phyloP scores from a whole-genome alignment of 2,113 vertebrate species.

The Rissa tridactyla region DNA sequence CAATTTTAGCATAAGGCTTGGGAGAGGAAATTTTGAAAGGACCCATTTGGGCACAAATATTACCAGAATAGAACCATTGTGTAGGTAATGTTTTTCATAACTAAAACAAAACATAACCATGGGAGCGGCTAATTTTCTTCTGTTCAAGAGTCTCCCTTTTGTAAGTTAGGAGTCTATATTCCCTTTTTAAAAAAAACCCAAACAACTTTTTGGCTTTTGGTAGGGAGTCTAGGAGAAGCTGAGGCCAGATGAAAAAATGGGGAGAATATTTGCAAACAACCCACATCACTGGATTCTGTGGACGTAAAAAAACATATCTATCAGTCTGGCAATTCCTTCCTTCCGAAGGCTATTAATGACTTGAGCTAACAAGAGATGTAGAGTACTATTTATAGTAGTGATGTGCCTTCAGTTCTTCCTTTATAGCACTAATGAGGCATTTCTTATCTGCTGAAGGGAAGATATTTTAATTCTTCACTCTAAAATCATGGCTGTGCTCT shows the following conservation, averaged over 20 bases:
- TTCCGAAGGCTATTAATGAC: conserved; percentile 5
- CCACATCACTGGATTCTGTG: not conserved
- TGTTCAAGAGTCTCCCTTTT: not conserved
- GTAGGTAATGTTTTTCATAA: not conserved
- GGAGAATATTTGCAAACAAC: not conserved
- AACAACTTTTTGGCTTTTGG: not conserved
- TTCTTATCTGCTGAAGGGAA: conserved; percentile 6
- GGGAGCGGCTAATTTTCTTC: not conserved
- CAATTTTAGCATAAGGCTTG: not conserved
- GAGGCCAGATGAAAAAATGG: not conserved
- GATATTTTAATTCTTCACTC: conserved; percentile 9
- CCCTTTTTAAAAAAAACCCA: not conserved
- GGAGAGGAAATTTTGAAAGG: not conserved
- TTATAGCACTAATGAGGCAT: conserved; percentile 31
- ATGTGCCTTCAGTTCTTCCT: not conserved
- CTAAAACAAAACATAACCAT: not conserved
- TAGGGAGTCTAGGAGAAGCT: not conserved
- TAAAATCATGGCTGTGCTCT: not conserved
- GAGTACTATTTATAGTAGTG: conserved; percentile 1
- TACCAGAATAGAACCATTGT: not conserved
- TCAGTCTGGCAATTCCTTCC: not conserved
- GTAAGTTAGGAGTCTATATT: not conserved
- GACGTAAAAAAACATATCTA: not conserved
- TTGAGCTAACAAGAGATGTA: not conserved
- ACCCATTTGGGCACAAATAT: not conserved